These are phyloP conservation scores for Equus przewalskii DNA, from an alignment of 2,113 vertebrate species.

Conservation along the genomic window DNA sequence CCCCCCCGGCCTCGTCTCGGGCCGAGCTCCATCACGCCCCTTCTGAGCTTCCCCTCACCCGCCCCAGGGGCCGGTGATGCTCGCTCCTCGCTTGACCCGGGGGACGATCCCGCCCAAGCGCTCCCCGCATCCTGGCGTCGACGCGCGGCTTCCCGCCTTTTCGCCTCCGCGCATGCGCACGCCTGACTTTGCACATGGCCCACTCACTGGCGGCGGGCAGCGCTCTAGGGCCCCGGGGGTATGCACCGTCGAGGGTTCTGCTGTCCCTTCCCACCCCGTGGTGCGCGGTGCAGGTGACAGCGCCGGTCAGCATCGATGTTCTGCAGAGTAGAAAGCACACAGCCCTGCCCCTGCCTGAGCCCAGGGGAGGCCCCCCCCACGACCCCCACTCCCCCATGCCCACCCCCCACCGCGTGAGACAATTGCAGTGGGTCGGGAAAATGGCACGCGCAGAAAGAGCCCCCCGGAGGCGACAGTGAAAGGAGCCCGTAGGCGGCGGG, in stretches of 20 bases:
- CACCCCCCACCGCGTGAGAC: not conserved
- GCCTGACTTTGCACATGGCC: accelerated
- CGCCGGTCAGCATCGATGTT: not conserved
- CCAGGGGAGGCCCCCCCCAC: not conserved
- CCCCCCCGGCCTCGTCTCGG: not conserved
- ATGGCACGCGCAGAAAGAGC: not conserved
- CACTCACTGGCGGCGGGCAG: accelerated
- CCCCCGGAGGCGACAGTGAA: not conserved
- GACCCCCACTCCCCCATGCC: not conserved
- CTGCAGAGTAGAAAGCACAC: not conserved
- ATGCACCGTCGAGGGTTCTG: accelerated
- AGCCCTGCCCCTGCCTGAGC: not conserved
- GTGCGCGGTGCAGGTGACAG: not conserved
- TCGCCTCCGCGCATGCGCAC: not conserved
- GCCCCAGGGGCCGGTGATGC: not conserved
- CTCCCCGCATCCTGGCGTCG: not conserved
- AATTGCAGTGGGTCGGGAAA: not conserved
- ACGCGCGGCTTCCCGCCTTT: slow-evolving; percentile 57
- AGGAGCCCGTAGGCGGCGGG: not conserved
- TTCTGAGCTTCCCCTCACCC: not conserved
- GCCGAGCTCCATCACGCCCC: not conserved
- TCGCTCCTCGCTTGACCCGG: not conserved
- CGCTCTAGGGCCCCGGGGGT: accelerated
- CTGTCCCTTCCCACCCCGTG: not conserved
- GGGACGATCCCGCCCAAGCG: accelerated